phyloP scores from a whole-genome alignment of 1,140 invertebrate genomes.

The Caenorhabditis remanei region DNA sequence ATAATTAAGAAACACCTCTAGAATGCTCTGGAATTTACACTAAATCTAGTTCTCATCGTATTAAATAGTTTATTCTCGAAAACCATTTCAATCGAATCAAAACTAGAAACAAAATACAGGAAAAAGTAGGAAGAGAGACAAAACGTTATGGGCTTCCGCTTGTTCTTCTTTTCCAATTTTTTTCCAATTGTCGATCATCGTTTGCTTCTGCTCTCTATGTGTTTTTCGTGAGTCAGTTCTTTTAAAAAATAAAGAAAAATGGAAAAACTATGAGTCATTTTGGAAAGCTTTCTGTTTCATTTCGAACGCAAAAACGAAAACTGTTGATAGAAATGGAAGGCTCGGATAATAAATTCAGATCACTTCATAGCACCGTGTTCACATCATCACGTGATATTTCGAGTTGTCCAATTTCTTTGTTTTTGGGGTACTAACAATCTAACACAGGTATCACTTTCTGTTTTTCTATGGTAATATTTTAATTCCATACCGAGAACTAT shows the following conservation, averaged over 20 bases:
- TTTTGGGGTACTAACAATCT: too few relatives aligned
- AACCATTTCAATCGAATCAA: not conserved
- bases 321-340: not conserved
- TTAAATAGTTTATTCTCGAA: too few relatives aligned
- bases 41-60: too few relatives aligned
- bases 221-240: slow-evolving; percentile 47
- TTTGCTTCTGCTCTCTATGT: not conserved
- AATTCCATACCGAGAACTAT: too few relatives aligned
- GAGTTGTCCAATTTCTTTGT: too few relatives aligned
- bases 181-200: slow-evolving; percentile 45
- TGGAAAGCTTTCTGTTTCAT: not conserved
- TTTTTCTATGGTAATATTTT: too few relatives aligned
- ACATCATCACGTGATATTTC: too few relatives aligned
- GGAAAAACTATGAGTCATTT: slow-evolving; percentile 41
- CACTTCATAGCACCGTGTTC: too few relatives aligned
- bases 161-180: not conserved
- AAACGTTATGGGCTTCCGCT: slow-evolving; percentile 37
- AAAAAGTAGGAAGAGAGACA: not conserved
- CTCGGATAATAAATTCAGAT: too few relatives aligned
- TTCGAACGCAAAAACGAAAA: not conserved
- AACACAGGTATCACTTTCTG: too few relatives aligned
- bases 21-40: too few relatives aligned
- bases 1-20: too few relatives aligned
- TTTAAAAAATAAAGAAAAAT: slow-evolving; percentile 9
- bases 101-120: not conserved